These are phyloP conservation scores for Sycophaga agraensis DNA, from an alignment of 1,140 invertebrate species.

Conservation along the genomic window DNA sequence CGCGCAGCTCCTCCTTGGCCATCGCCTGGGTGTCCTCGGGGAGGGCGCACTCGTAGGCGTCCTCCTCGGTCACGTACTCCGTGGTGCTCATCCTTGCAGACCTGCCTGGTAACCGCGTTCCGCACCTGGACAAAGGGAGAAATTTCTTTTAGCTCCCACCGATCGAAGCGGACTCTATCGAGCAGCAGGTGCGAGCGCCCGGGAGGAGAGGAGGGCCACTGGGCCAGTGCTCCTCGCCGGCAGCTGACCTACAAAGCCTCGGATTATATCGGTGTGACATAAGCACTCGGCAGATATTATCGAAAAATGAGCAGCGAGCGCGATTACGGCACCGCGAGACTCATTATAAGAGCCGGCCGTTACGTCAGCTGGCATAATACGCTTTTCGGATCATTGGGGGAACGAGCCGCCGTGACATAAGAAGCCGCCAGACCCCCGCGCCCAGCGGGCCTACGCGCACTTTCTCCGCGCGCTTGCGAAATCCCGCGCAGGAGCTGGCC, in stretches of 20 bases:
- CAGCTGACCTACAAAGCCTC: no score
- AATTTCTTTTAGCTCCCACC: no score
- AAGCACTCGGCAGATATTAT: no score
- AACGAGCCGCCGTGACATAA: conserved; percentile 11
- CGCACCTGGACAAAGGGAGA: no score
- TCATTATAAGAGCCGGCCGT: conserved; percentile 19
- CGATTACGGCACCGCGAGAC: no score
- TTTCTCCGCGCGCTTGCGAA: no score
- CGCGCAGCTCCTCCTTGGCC: conserved; percentile 69
- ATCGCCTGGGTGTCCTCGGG: conserved; percentile 64
- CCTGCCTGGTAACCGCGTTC: neutral
- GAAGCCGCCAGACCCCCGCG: neutral
- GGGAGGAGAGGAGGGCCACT: no score
- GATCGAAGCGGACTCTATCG: no score
- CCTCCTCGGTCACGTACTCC: conserved; percentile 60
- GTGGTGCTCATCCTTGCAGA: conserved; percentile 39
- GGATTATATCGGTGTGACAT: no score
- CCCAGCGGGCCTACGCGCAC: conserved; percentile 10
- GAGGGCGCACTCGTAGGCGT: conserved; percentile 65
- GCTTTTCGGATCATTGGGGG: conserved; percentile 11
- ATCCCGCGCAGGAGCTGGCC: no score
- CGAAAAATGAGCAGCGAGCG: neutral
- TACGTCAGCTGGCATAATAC: conserved; percentile 20
- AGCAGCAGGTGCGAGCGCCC: no score
- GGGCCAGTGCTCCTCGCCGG: no score